Evolutionary conservation across 2,888 invertebrate genomes (phyloP).

Genomic region (Scaptomyza reducta): DNA sequence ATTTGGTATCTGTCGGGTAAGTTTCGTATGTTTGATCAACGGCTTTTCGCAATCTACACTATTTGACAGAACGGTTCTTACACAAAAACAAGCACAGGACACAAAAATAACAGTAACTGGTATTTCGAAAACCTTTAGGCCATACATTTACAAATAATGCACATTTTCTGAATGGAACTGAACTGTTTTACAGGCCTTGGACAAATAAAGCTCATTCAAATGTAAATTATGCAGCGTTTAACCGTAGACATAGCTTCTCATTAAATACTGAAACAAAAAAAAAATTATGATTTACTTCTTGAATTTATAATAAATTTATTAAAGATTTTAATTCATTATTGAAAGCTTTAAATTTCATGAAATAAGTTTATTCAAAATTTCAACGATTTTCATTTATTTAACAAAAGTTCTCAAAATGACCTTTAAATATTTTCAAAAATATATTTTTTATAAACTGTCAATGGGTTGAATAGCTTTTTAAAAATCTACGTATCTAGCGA

Average conservation of each 20-base stretch:
- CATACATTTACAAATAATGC: constrained; percentile 58
- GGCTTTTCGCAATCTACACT: constrained; percentile 43
- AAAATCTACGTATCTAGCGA: constrained; percentile 15
- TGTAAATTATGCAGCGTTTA: constrained; percentile 55
- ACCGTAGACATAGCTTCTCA: constrained; percentile 2
- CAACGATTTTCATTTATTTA: neutral
- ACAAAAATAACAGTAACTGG: neutral
- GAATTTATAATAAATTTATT: constrained; percentile 1
- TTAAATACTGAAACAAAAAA: constrained; percentile 11
- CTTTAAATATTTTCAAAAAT: neutral
- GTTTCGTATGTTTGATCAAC: constrained; percentile 70
- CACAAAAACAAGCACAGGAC: constrained; percentile 17
- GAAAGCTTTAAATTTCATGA: neutral
- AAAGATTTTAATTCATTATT: neutral
- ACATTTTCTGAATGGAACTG: constrained; percentile 52
- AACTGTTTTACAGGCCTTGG: constrained; percentile 47
- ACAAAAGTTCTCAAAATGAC: neutral
- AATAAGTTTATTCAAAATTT: neutral
- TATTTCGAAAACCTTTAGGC: constrained; percentile 49
- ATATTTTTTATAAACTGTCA: constrained; percentile 4
- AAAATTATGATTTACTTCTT: neutral
- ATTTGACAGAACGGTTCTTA: constrained; percentile 26
- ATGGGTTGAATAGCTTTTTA: constrained; percentile 5
- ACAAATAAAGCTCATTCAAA: constrained; percentile 65
- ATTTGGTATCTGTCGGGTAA: constrained; percentile 91